A percentile compares a stretch with the other conserved stretches of the same genome.
Evolutionary conservation across 2,888 invertebrate genomes (phyloP).

Genomic region (Andrena praecox): DNA sequence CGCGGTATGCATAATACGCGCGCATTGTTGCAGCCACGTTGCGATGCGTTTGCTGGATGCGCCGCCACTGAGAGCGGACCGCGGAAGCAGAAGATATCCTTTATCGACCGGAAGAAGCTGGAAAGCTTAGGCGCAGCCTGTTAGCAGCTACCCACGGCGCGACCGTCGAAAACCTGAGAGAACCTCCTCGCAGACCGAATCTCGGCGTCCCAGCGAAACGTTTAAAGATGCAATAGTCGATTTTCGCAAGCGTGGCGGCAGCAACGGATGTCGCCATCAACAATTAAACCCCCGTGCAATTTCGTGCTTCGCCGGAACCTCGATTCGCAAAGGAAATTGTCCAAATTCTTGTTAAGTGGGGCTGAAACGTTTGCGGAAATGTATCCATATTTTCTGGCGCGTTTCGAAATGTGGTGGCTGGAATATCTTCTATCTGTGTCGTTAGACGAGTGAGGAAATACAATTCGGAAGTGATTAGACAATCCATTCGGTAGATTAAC

Average conservation of each 20-base stretch:
- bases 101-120: constrained; percentile 59
- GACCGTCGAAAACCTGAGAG: constrained; percentile 17
- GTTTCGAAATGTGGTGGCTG: too few species aligned
- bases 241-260: not conserved
- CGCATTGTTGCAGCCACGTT: constrained; percentile 34
- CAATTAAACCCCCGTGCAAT: not conserved
- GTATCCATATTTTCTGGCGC: too few species aligned
- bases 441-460: too few species aligned
- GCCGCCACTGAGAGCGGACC: constrained; percentile 20
- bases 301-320: not conserved
- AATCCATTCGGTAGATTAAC: too few species aligned
- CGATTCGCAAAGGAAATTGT: not conserved
- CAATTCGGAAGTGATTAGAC: too few species aligned
- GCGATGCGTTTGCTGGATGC: constrained; percentile 22
- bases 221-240: constrained; percentile 7
- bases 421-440: too few species aligned
- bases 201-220: not conserved
- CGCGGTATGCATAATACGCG: constrained; percentile 7
- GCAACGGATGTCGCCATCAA: not conserved
- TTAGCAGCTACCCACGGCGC: constrained; percentile 24
- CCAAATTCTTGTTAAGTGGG: not conserved
- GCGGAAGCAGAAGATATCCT: constrained; percentile 41
- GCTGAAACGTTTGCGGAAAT: too few species aligned
- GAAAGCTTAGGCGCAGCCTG: constrained; percentile 40
- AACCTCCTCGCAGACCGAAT: not conserved